A percentile compares a stretch with the other conserved stretches of the same genome.
phyloP scores from a whole-genome alignment of 2,888 invertebrate genomes.

The Oscheius sp. region DNA sequence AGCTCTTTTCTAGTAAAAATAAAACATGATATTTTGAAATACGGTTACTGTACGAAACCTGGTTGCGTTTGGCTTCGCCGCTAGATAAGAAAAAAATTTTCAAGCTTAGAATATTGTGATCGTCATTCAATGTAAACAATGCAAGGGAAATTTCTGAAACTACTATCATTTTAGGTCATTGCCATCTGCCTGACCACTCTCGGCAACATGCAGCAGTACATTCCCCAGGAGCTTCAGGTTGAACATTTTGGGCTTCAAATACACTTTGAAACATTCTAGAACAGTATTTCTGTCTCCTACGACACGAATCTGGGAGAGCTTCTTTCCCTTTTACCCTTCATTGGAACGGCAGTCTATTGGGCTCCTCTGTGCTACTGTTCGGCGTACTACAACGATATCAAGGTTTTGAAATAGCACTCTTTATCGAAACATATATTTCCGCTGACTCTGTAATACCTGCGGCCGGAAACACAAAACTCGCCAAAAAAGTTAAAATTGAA shows the following conservation, averaged over 20 bases:
- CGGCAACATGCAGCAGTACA: background rate
- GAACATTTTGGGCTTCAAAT: background rate
- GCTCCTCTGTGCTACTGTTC: background rate
- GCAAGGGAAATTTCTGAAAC: too few species aligned
- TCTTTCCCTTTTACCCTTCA: background rate
- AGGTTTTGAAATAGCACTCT: background rate
- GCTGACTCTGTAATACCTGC: too few species aligned
- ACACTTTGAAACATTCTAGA: background rate
- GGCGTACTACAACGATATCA: conserved; percentile 6
- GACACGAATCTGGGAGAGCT: background rate
- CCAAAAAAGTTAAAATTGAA: background rate
- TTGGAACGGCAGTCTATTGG: conserved; percentile 12
- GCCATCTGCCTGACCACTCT: background rate
- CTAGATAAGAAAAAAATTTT: too few species aligned
- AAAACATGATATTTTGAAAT: too few species aligned
- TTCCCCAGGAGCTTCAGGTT: background rate
- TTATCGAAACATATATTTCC: too few species aligned
- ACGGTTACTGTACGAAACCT: too few species aligned
- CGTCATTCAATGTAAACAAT: too few species aligned
- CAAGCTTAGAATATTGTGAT: too few species aligned
- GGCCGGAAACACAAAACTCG: too few species aligned
- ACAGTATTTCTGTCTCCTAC: background rate
- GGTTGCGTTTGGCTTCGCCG: too few species aligned
- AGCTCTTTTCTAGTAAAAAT: too few species aligned
- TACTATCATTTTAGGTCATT: background rate